phyloP scores from a whole-genome alignment of 2,113 vertebrate species.

The Catagonus wagneri region DNA sequence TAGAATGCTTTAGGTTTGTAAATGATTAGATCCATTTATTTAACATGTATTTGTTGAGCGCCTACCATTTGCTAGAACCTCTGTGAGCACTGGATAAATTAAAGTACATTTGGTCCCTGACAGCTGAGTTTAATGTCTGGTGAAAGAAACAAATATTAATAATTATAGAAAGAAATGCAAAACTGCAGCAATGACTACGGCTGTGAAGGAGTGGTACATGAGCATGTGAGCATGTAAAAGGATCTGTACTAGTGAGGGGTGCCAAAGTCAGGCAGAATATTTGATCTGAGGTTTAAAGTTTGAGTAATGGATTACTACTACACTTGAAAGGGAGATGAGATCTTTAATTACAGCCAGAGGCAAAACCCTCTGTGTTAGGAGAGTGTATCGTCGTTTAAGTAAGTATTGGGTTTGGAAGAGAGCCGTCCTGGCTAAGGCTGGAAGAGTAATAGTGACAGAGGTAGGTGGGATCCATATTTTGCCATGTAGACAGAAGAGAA shows the following conservation, averaged over 20 bases:
- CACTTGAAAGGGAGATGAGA: neutral
- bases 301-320: neutral
- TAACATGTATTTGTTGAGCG: neutral
- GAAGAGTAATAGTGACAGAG: neutral
- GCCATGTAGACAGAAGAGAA: neutral
- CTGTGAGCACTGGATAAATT: neutral
- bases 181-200: neutral
- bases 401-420: too few relatives aligned
- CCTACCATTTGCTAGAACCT: neutral
- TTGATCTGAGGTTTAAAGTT: neutral
- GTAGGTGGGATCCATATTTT: neutral
- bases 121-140: neutral
- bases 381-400: neutral
- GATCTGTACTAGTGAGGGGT: neutral
- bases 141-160: neutral
- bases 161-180: neutral
- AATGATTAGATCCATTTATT: neutral
- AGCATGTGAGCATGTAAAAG: neutral
- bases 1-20: neutral
- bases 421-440: neutral
- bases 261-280: neutral
- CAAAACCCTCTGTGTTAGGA: neutral
- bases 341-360: neutral
- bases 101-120: neutral
- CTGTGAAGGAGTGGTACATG: neutral